phyloP scores from a whole-genome alignment of 2,113 vertebrate genomes.

The mouse (Mus musculus) region GRCm39 chr13:29032501-29033000 shows the following conservation, averaged over 20 bases:
- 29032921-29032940: slow-evolving; percentile 9
- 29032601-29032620: slow-evolving; percentile 7
- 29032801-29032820: no score
- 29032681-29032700: neutral
- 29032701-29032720: neutral
- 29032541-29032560: neutral
- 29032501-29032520: slow-evolving; percentile 62
- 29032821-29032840: no score
- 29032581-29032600: neutral
- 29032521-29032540: slow-evolving; percentile 31
- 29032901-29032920: neutral
- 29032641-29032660: neutral
- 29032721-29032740: neutral
- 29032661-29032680: neutral
- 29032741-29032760: neutral
- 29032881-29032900: neutral
- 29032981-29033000: slow-evolving; percentile 3
- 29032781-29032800: neutral
- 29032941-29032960: neutral
- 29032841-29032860: no score
- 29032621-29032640: neutral
- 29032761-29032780: neutral
- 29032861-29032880: neutral
- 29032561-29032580: slow-evolving; percentile 19
- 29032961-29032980: neutral